Evolutionary conservation across 2,888 invertebrate species (phyloP).

Genomic region (Tethea ocularis): DNA sequence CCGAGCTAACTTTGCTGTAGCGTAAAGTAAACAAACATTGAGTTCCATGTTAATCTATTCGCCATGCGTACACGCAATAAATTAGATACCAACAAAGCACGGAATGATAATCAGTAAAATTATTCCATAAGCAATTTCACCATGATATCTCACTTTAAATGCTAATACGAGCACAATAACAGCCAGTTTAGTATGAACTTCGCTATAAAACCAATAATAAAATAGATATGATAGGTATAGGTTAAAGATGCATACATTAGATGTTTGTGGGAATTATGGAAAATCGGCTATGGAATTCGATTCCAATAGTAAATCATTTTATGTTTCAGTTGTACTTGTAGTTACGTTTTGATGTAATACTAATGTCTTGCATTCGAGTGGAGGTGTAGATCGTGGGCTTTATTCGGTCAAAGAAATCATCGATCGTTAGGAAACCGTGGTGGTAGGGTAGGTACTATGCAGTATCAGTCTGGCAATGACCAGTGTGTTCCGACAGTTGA

Average conservation of each 20-base stretch:
- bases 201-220: conserved; percentile 2
- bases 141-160: conserved; percentile 29
- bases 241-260: conserved; percentile 3
- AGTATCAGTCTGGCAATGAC: no score
- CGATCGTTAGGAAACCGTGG: no score
- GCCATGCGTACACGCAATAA: not conserved
- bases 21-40: not conserved
- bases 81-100: conserved; percentile 5
- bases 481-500: no score
- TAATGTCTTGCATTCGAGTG: no score
- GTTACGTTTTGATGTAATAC: no score
- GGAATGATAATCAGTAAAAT: conserved; percentile 1
- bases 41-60: not conserved
- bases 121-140: conserved; percentile 10
- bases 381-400: no score
- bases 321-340: not conserved
- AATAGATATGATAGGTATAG: not conserved
- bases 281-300: not conserved
- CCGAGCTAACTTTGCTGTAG: no score
- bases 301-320: not conserved
- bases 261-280: not conserved
- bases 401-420: no score
- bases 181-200: not conserved
- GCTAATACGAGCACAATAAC: conserved; percentile 26
- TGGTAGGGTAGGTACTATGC: no score